Percentiles rank a stretch among this genome's conserved stretches.
These are phyloP conservation scores for Centropus bengalensis DNA, from an alignment of 2,113 vertebrate species.

Conservation along the genomic window DNA sequence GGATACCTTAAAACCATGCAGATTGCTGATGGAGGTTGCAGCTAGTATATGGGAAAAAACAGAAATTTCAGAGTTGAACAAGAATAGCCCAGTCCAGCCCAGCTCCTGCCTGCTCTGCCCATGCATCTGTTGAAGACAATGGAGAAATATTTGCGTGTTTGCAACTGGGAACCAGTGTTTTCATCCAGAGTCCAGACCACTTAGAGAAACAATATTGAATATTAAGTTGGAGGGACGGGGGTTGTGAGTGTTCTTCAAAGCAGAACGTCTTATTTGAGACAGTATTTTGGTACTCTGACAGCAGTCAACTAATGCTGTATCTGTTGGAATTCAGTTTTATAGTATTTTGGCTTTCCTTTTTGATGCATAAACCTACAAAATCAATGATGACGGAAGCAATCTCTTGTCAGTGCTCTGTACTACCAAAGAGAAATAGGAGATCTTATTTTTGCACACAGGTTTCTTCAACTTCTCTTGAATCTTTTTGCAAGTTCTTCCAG, in stretches of 20 bases:
- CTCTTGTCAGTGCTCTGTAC: background rate
- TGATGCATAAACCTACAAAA: background rate
- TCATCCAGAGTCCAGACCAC: background rate
- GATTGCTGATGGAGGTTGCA: constrained; percentile 45
- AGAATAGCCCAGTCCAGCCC: background rate
- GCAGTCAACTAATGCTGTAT: background rate
- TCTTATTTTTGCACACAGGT: background rate
- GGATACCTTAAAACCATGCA: constrained; percentile 41
- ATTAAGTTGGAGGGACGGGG: background rate
- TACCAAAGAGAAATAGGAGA: constrained; percentile 30
- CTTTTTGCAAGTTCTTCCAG: constrained; percentile 25
- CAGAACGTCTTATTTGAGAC: background rate
- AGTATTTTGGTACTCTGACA: background rate
- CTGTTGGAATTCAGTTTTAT: background rate
- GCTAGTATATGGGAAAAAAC: background rate
- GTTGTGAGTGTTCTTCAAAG: background rate
- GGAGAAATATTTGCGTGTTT: background rate
- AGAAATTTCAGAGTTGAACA: background rate
- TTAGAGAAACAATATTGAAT: background rate
- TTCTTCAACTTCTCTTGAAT: background rate
- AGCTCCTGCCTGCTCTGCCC: background rate
- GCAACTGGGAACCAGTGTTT: background rate
- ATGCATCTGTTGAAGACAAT: background rate
- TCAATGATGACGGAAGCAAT: background rate
- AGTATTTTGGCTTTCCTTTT: background rate